Evolutionary conservation across 1,140 invertebrate genomes (phyloP).

Genomic region (Calliphora vicina): DNA sequence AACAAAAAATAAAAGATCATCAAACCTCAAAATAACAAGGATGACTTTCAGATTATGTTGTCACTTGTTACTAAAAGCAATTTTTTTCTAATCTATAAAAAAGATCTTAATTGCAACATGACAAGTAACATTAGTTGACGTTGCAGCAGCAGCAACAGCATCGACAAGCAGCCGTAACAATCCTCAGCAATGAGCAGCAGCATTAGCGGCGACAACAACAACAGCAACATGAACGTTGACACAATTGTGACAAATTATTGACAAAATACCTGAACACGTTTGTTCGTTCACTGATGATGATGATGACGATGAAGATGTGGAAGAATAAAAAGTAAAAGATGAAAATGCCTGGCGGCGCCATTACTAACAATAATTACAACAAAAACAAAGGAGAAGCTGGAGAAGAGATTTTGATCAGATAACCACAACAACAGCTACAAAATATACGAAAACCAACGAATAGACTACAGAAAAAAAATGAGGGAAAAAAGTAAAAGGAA

Average conservation of each 20-base stretch:
- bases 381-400: neutral
- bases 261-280: conserved; percentile 36
- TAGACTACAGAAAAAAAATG: neutral
- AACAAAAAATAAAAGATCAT: neutral
- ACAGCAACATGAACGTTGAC: conserved; percentile 39
- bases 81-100: conserved; percentile 35
- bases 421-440: conserved; percentile 1
- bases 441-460: neutral
- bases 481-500: conserved; percentile 1
- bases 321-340: neutral
- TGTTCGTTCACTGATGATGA: too few species aligned
- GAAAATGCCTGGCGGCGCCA: conserved; percentile 10
- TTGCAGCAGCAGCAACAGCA: conserved; percentile 39
- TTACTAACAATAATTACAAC: conserved; percentile 47
- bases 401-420: conserved; percentile 17
- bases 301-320: neutral
- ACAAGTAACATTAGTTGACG: conserved; percentile 56
- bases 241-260: conserved; percentile 62
- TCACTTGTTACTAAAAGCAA: conserved; percentile 48
- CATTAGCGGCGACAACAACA: neutral
- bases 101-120: conserved; percentile 51
- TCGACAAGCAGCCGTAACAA: too few species aligned
- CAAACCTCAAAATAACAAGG: conserved; percentile 14
- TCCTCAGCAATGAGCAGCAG: neutral
- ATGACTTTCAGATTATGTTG: conserved; percentile 57